Percentiles rank a stretch among this genome's conserved stretches.
These are phyloP conservation scores for Tipula unca DNA, from an alignment of 2,888 invertebrate genomes.

Conservation along the genomic window DNA sequence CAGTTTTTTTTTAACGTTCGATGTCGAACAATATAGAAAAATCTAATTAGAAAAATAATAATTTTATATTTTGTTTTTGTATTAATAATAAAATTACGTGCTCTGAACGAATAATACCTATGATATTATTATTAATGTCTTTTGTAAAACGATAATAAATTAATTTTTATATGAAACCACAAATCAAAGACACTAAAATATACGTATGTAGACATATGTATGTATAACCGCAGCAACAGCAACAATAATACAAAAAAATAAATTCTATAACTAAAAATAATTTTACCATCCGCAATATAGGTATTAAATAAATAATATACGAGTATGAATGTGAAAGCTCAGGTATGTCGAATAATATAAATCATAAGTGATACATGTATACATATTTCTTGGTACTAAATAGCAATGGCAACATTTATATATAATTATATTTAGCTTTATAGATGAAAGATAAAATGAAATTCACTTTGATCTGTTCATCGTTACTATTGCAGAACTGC, in stretches of 20 bases:
- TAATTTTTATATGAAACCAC: background rate
- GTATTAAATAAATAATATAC: background rate
- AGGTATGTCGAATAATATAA: background rate
- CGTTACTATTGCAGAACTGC: background rate
- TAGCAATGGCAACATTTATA: background rate
- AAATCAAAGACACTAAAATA: conserved; percentile 2
- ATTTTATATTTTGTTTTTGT: background rate
- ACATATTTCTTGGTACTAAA: background rate
- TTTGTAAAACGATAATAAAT: background rate
- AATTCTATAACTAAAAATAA: background rate
- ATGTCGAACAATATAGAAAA: background rate
- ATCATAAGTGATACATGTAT: background rate
- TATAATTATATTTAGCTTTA: no score
- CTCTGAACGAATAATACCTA: background rate
- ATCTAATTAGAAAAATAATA: background rate
- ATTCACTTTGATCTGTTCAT: background rate
- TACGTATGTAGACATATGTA: no score
- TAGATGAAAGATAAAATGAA: background rate
- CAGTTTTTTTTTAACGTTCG: background rate
- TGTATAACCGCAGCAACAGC: background rate
- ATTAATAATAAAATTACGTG: background rate
- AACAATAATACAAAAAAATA: background rate
- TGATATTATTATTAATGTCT: background rate
- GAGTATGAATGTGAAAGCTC: background rate
- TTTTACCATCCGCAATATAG: background rate